These are phyloP conservation scores for Pogonomyrmex barbatus DNA, from an alignment of 1,140 invertebrate genomes.

Conservation along the genomic window DNA sequence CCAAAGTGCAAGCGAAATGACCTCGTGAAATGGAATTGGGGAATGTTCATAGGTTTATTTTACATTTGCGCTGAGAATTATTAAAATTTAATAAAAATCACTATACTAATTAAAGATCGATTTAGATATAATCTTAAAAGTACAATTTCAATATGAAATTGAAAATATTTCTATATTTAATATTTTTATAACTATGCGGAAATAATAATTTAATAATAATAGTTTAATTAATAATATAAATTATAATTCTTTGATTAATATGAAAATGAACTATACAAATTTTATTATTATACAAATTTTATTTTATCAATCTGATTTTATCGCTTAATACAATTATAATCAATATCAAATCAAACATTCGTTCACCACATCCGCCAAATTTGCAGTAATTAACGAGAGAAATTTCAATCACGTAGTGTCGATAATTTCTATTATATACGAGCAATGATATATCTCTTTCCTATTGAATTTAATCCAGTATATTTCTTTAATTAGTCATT, in stretches of 20 bases:
- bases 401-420: not conserved
- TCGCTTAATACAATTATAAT: not conserved
- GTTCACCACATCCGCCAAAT: not conserved
- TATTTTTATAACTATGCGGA: not conserved
- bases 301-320: not conserved
- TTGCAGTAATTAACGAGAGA: conserved; percentile 21
- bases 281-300: not conserved
- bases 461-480: conserved; percentile 28
- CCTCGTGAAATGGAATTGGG: not conserved
- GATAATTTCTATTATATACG: conserved; percentile 5
- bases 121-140: not conserved
- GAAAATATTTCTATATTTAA: not conserved
- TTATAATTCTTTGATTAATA: not conserved
- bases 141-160: not conserved
- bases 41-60: not conserved
- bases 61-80: not conserved
- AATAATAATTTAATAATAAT: not conserved
- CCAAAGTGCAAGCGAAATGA: not conserved
- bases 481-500: not conserved
- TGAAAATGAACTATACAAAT: not conserved
- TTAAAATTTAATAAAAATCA: not conserved
- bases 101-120: not conserved
- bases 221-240: not conserved
- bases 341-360: conserved; percentile 6
- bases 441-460: not conserved